Evolutionary conservation across 1,140 invertebrate species (phyloP), one percentile per base, ranked within the genome.

Genomic region (Daktulosphaira vitifoliae): DNA sequence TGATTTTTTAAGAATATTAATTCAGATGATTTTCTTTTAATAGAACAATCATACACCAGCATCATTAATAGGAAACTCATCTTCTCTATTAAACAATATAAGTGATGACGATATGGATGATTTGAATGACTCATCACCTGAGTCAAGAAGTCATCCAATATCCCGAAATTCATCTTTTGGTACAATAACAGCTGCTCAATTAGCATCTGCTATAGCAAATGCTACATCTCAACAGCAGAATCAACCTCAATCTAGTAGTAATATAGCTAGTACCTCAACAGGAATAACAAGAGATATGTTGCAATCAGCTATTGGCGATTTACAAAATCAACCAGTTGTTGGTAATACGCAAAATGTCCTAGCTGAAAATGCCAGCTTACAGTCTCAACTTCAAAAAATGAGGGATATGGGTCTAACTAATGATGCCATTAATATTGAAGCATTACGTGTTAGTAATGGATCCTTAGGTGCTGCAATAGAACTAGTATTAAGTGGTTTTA

Each of bases 381-480:
- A 64, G n/a, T 26, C 66, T 67, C 88, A 95, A 74, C 76, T 96
- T 62, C 84, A 89, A 49, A 86, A 91, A 72, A 84, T 96, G 79
- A 80, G 86, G 33, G 83, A 85, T 68, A 89, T 96, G 84, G 93
- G 93, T 44, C 86, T 96, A 71, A 79, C 83, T 2, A 86, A 96
- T 76, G 83, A 91, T 70, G 82, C 85, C 48, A 79, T 87, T 20
- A 96, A 96, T 76, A 75, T 95, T 25, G 85, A 86, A 76, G 91
- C 88, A 20, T 76, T 94, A 26, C 82, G 83, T 68, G 80, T 89
- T 16, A 87, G 89, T 8, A 84, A 84, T 73, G 89, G 90, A 3
- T 87, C 93, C 77, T 84, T 94, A 3, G 89, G 91, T 74, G 88
- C 87, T 50, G 91, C 91, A 13, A 85, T 94, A 39, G 90, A 92